Conservation (phyloP, 1,140 invertebrate species). For the Coboldia fuscipes region DNA sequence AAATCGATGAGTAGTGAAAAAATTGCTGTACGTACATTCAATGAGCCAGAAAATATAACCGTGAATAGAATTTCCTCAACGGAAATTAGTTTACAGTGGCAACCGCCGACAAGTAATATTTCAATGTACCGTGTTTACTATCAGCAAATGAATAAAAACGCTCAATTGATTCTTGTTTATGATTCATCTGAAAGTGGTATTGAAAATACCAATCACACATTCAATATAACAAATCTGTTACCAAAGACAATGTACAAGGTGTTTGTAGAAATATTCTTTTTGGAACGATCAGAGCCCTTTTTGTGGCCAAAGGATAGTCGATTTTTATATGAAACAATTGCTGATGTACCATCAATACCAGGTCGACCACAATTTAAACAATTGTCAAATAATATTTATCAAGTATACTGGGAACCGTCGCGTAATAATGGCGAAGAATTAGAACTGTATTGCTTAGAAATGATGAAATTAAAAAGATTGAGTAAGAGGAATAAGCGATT, state of each 20-base stretch:
- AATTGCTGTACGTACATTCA: conserved; percentile 39
- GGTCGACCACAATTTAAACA: conserved; percentile 40
- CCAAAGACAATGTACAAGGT: conserved; percentile 56
- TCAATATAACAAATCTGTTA: conserved; percentile 29
- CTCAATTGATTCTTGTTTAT: conserved; percentile 2
- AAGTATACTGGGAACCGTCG: conserved; percentile 47
- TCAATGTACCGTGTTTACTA: conserved; percentile 10
- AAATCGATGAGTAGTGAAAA: conserved; percentile 37
- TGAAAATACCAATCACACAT: conserved; percentile 16
- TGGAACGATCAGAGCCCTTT: conserved; percentile 29
- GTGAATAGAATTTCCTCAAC: too few relatives aligned
- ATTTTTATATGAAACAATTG: conserved; percentile 53
- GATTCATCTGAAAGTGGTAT: conserved; percentile 7
- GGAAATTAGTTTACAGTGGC: conserved; percentile 47
- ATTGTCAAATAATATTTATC: conserved; percentile 38
- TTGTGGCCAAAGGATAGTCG: conserved; percentile 40
- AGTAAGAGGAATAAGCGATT: background rate
- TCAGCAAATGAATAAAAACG: background rate
- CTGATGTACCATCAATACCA: conserved; percentile 40
- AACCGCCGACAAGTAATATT: conserved; percentile 21
- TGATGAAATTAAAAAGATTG: background rate
- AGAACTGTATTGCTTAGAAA: conserved; percentile 33
- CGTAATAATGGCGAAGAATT: conserved; percentile 40
- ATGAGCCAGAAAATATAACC: conserved; percentile 40
- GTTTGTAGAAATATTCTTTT: conserved; percentile 42